Evolutionary conservation across 2,888 invertebrate species (phyloP).

Genomic region (Aelia acuminata): DNA sequence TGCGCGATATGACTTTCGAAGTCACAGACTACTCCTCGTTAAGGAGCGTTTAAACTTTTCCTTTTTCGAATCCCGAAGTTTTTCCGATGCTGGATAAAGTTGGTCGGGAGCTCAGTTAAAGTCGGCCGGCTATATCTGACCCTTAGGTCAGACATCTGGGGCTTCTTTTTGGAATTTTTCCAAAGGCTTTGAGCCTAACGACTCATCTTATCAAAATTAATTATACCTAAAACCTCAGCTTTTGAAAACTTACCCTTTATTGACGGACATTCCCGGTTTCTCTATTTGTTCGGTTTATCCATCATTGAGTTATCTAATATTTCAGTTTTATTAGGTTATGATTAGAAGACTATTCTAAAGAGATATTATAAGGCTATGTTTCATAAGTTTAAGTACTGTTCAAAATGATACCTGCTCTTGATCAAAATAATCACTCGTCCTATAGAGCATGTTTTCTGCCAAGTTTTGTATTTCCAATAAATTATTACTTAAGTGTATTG

Average conservation of each 20-base stretch:
- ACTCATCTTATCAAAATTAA: conserved; percentile 24
- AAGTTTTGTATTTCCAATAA: too few species aligned
- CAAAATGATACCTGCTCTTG: too few species aligned
- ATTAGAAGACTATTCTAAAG: too few species aligned
- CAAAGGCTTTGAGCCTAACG: not conserved
- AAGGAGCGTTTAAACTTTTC: conserved; percentile 40
- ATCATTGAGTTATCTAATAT: not conserved
- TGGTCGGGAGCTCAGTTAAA: not conserved
- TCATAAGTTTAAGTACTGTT: too few species aligned
- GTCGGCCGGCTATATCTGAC: not conserved
- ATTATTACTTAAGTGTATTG: too few species aligned
- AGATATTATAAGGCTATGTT: too few species aligned
- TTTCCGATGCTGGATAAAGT: conserved; percentile 41
- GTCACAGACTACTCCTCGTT: not conserved
- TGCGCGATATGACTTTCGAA: conserved; percentile 10
- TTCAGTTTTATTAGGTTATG: not conserved
- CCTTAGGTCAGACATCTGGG: not conserved
- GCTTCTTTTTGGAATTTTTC: not conserved
- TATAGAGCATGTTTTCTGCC: too few species aligned
- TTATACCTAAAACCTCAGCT: not conserved
- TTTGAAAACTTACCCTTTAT: not conserved
- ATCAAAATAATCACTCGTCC: too few species aligned
- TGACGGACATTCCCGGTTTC: not conserved
- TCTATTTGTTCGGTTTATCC: not conserved
- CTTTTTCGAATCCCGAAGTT: conserved; percentile 23